Evolutionary conservation across 2,888 invertebrate genomes (phyloP).

Genomic region (Hirtodrosophila confusa): DNA sequence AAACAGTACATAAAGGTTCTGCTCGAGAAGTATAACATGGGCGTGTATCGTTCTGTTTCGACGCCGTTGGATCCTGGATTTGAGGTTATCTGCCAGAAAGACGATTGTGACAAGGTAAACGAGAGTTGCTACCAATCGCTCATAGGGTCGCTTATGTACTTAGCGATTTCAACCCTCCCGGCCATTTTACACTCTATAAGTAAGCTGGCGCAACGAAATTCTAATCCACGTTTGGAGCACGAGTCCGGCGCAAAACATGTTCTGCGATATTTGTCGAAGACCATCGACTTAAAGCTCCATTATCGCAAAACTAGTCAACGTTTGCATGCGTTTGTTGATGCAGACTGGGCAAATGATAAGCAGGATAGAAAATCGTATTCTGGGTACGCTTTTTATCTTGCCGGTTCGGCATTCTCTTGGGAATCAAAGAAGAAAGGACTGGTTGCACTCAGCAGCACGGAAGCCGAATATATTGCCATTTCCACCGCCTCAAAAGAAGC

Average conservation of each 20-base stretch:
- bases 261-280: constrained; percentile 14
- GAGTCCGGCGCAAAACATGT: constrained; percentile 45
- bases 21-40: constrained; percentile 42
- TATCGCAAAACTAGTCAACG: constrained; percentile 1
- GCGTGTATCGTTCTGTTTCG: constrained; percentile 31
- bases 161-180: constrained; percentile 41
- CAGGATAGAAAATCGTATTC: too few species aligned
- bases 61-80: constrained; percentile 18
- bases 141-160: constrained; percentile 41
- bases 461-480: too few species aligned
- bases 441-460: too few species aligned
- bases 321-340: constrained; percentile 6
- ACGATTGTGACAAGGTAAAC: constrained; percentile 19
- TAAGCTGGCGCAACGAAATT: constrained; percentile 51
- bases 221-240: constrained; percentile 52
- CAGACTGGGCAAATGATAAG: constrained; percentile 9
- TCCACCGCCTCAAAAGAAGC: too few species aligned
- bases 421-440: too few species aligned
- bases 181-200: constrained; percentile 50
- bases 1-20: constrained; percentile 37
- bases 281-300: constrained; percentile 9
- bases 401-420: too few species aligned
- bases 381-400: too few species aligned
- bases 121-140: constrained; percentile 36
- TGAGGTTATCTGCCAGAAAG: constrained; percentile 33